These are phyloP conservation scores for Deilephila elpenor DNA, from an alignment of 2,888 invertebrate species.

Conservation along the genomic window DNA sequence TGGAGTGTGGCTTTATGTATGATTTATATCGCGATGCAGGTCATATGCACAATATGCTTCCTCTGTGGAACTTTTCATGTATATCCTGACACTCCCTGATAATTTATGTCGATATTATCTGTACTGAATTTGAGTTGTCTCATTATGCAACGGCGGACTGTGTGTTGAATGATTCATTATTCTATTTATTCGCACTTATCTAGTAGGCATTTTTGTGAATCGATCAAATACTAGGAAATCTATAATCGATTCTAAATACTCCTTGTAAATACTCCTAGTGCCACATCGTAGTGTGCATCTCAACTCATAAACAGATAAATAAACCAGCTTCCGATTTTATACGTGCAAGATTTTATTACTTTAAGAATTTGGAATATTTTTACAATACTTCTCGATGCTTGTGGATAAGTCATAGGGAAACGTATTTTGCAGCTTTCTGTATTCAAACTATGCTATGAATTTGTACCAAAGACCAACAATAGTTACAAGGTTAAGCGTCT, in stretches of 20 bases:
- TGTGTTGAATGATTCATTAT: background rate
- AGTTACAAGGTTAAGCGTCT: no score
- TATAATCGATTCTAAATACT: background rate
- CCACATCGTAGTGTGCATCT: background rate
- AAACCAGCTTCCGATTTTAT: background rate
- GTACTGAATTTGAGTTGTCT: conserved; percentile 10
- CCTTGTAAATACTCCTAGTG: background rate
- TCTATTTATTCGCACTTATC: background rate
- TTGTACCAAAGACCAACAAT: no score
- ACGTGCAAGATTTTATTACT: conserved; percentile 22
- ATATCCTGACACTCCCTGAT: conserved; percentile 25
- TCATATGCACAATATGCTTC: conserved; percentile 26
- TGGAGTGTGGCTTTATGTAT: conserved; percentile 15
- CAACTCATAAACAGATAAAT: background rate
- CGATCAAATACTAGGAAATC: background rate
- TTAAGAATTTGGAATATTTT: conserved; percentile 12
- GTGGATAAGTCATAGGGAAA: background rate
- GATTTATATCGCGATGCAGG: conserved; percentile 23
- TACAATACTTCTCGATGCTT: background rate
- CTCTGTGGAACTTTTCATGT: conserved; percentile 23
- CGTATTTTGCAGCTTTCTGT: no score
- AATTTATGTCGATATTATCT: conserved; percentile 23
- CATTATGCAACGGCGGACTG: background rate
- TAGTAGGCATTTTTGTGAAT: background rate
- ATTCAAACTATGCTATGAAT: no score